These are phyloP conservation scores for Hyposoter dolosus DNA, from an alignment of 2,888 invertebrate genomes.

Conservation along the genomic window DNA sequence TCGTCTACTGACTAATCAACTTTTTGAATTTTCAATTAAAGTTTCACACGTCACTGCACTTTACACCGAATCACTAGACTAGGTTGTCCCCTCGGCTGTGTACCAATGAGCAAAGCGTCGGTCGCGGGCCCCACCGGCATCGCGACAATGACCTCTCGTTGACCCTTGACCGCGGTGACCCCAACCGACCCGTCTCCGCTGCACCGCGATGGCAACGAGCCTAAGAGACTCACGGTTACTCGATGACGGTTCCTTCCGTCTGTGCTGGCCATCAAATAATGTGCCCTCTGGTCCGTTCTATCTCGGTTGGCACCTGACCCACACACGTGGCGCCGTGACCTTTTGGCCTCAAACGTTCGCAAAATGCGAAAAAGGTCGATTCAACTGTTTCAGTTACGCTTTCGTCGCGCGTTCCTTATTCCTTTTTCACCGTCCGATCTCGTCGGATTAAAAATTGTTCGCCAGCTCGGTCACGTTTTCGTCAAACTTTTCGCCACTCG, in stretches of 20 bases:
- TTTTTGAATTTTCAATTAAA: neutral
- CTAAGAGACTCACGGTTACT: slow-evolving; percentile 17
- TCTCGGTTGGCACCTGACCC: slow-evolving; percentile 15
- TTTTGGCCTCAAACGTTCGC: slow-evolving; percentile 35
- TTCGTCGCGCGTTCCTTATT: neutral
- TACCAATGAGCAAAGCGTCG: slow-evolving; percentile 26
- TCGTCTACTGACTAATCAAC: too few relatives aligned
- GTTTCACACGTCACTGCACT: neutral
- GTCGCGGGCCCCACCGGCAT: slow-evolving; percentile 42
- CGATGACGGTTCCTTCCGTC: slow-evolving; percentile 27
- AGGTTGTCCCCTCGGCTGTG: slow-evolving; percentile 32
- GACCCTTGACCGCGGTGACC: slow-evolving; percentile 52
- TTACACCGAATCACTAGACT: neutral
- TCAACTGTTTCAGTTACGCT: neutral
- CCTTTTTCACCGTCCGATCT: neutral
- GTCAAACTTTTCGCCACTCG: neutral
- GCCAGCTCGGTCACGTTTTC: slow-evolving; percentile 26
- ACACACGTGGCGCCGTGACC: slow-evolving; percentile 28
- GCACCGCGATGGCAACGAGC: slow-evolving; percentile 40
- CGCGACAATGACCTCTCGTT: slow-evolving; percentile 60
- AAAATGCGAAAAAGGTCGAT: slow-evolving; percentile 1
- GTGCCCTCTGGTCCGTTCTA: slow-evolving; percentile 1
- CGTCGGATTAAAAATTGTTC: neutral
- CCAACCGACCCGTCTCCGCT: slow-evolving; percentile 7
- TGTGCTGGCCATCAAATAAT: slow-evolving; percentile 47